Percentiles rank a stretch among this genome's conserved stretches.
Conservation (phyloP, 2,113 vertebrate genomes). For the Elachura formosa region DNA sequence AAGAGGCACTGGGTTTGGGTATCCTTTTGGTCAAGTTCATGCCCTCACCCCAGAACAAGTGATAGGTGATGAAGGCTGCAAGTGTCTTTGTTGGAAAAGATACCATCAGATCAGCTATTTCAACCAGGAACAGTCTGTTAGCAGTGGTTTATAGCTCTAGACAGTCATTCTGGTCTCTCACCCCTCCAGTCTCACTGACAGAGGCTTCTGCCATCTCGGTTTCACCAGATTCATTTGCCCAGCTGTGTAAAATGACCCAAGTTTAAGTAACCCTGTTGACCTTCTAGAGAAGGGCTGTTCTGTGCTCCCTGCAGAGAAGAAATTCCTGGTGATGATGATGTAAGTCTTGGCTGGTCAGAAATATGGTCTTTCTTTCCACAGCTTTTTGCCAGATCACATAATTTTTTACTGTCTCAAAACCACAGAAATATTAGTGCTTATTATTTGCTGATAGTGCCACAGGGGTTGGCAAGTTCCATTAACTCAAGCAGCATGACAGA, state of each 20-base stretch:
- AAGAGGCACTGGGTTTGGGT: neutral
- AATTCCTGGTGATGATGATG: neutral
- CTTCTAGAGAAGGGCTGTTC: neutral
- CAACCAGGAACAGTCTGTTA: accelerated
- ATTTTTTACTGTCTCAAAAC: neutral
- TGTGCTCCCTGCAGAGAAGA: neutral
- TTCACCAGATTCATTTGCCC: neutral
- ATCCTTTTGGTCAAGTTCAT: neutral
- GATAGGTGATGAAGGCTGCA: neutral
- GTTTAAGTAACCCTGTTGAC: slow-evolving; percentile 15
- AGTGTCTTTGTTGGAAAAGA: neutral
- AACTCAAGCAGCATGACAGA: accelerated
- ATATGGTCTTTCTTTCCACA: neutral
- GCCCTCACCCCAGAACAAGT: neutral
- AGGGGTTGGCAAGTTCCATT: neutral
- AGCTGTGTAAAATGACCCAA: neutral
- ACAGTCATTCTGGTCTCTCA: neutral
- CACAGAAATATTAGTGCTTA: neutral
- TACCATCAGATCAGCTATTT: neutral
- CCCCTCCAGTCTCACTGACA: neutral
- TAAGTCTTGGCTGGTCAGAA: neutral
- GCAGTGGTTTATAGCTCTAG: neutral
- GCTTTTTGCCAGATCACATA: neutral
- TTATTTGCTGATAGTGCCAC: neutral
- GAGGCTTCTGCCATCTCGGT: neutral